Evolutionary conservation across 2,113 vertebrate species (phyloP).

Genomic region (Bos javanicus): DNA sequence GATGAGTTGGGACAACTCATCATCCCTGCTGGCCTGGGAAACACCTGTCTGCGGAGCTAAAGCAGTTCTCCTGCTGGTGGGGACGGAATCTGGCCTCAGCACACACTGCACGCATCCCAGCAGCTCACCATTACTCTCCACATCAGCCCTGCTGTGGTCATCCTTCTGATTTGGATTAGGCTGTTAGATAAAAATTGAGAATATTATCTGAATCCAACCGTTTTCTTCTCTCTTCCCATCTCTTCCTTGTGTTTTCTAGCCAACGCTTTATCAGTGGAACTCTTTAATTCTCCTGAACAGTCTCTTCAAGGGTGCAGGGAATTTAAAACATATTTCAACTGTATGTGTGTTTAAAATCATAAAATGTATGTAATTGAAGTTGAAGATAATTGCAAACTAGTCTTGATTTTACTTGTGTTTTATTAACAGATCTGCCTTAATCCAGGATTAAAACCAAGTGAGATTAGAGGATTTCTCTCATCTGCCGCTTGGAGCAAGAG

Average conservation of each 20-base stretch:
- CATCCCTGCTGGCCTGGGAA: not conserved
- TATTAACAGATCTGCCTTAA: constrained; percentile 87
- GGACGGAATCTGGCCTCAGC: not conserved
- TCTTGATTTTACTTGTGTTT: constrained; percentile 84
- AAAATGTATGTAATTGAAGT: constrained; percentile 65
- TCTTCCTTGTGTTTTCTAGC: not conserved
- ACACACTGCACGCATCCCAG: not conserved
- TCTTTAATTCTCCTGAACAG: not conserved
- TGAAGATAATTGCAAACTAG: constrained; percentile 85
- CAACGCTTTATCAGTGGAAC: not conserved
- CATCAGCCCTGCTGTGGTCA: not conserved
- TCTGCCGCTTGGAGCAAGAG: constrained; percentile 80
- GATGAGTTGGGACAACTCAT: not conserved
- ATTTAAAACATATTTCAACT: not conserved
- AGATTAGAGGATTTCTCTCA: constrained; percentile 85
- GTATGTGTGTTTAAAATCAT: constrained; percentile 71
- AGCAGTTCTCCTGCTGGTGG: not conserved
- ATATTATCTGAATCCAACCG: not conserved
- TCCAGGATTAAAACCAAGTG: constrained; percentile 83
- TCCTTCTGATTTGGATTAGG: not conserved
- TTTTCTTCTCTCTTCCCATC: not conserved
- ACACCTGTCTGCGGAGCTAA: not conserved
- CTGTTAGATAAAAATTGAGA: not conserved
- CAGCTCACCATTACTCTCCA: not conserved
- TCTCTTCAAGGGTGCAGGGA: not conserved